Evolutionary conservation across 2,888 invertebrate genomes (phyloP).

Genomic region (Oscheius onirici): DNA sequence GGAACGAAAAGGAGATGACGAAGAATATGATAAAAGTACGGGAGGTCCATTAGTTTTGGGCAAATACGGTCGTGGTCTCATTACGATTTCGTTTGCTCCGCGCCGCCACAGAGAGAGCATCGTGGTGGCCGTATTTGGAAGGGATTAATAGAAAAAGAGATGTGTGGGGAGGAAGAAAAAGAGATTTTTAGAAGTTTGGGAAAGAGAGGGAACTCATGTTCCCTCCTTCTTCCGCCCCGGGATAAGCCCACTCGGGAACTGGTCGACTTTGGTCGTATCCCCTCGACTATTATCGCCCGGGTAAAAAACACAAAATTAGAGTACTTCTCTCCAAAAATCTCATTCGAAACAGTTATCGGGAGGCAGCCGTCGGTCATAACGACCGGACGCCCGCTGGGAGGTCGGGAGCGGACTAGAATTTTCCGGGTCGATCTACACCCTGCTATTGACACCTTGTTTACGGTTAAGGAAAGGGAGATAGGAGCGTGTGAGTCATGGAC

Average conservation of each 20-base stretch:
- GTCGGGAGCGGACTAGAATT: slow-evolving; percentile 17
- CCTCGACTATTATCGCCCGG: no score
- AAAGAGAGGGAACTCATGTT: no score
- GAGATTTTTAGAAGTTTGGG: no score
- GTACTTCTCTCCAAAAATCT: no score
- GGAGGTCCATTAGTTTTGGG: slow-evolving; percentile 16
- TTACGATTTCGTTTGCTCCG: slow-evolving; percentile 16
- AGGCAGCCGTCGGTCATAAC: neutral
- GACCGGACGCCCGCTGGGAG: neutral
- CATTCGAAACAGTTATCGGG: neutral
- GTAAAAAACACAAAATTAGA: no score
- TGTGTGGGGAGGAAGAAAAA: no score
- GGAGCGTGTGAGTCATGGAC: neutral
- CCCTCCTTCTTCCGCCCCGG: no score
- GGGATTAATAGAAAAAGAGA: no score
- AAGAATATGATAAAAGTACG: neutral
- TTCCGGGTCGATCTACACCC: slow-evolving; percentile 24
- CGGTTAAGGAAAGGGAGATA: slow-evolving; percentile 3
- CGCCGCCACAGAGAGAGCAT: neutral
- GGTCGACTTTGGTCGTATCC: no score
- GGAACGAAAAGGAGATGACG: neutral
- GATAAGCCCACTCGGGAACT: no score
- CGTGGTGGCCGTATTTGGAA: no score
- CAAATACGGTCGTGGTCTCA: neutral
- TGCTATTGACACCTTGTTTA: slow-evolving; percentile 28